Conservation (phyloP, 92 coral and sea anemone species). For the Zoanthus sansibaricus region DNA sequence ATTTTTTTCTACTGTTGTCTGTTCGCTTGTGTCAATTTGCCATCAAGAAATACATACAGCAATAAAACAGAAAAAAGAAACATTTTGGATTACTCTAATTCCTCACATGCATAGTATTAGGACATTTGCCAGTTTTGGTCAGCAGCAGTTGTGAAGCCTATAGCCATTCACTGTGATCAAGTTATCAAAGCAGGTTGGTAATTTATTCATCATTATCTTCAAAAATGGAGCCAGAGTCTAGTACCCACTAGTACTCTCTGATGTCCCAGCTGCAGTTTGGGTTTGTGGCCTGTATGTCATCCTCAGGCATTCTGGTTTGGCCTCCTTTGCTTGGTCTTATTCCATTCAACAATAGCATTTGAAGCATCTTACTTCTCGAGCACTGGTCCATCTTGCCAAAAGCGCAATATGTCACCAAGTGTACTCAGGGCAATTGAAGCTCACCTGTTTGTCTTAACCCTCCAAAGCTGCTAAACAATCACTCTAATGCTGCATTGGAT, state of each 20-base stretch:
- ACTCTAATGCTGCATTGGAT: slow-evolving; percentile 44
- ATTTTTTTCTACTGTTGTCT: too few relatives aligned
- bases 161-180: too few relatives aligned
- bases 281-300: slow-evolving; percentile 26
- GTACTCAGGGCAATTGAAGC: slow-evolving; percentile 45
- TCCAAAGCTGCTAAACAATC: slow-evolving; percentile 43
- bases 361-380: slow-evolving; percentile 48
- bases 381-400: slow-evolving; percentile 4
- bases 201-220: slow-evolving; percentile 23
- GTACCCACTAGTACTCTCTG: neutral
- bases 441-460: slow-evolving; percentile 44
- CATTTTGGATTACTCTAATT: too few relatives aligned
- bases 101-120: too few relatives aligned
- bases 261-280: neutral
- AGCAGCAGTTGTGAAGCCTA: too few relatives aligned
- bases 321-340: neutral
- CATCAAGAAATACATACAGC: too few relatives aligned
- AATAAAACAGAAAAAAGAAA: too few relatives aligned
- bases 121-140: too few relatives aligned
- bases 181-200: too few relatives aligned
- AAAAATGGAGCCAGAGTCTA: slow-evolving; percentile 4
- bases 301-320: slow-evolving; percentile 20
- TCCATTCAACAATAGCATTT: slow-evolving; percentile 34
- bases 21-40: too few relatives aligned
- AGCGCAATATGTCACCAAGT: slow-evolving; percentile 42